Evolutionary conservation across 2,797 vertebrate genomes (phyloP).

Genomic region (Mycteria americana): DNA sequence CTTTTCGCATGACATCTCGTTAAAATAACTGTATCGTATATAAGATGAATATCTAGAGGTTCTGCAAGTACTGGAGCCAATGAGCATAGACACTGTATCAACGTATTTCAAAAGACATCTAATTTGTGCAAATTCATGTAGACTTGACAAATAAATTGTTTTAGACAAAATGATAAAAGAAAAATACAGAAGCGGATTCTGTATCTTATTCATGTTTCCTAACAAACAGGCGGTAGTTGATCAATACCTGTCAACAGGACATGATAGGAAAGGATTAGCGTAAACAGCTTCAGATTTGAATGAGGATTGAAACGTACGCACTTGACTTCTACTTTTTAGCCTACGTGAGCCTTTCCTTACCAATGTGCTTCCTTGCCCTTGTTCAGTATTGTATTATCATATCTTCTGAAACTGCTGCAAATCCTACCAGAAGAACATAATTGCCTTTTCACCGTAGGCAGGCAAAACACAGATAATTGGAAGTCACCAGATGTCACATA

Average conservation of each 20-base stretch:
- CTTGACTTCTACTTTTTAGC: constrained; percentile 36
- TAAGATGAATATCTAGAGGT: not conserved
- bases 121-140: not conserved
- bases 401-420: constrained; percentile 53
- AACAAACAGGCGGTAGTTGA: not conserved
- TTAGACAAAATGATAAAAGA: not conserved
- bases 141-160: not conserved
- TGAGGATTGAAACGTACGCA: not conserved
- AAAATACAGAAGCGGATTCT: not conserved
- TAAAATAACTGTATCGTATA: not conserved
- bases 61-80: not conserved
- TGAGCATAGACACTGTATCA: not conserved
- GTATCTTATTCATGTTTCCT: not conserved
- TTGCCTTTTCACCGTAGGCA: constrained; percentile 65
- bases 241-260: constrained; percentile 14
- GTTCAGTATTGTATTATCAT: not conserved
- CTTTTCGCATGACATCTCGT: not conserved
- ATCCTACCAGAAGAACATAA: constrained; percentile 56
- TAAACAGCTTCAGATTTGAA: constrained; percentile 30
- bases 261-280: constrained; percentile 10
- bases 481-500: constrained; percentile 70
- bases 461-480: constrained; percentile 57
- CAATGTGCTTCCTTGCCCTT: constrained; percentile 36
- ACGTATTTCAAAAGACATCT: not conserved
- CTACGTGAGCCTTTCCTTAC: not conserved